A percentile compares a stretch with the other conserved stretches of the same genome.
phyloP scores from a whole-genome alignment of 37 sponge, comb jelly and placozoan genomes.

The Halichondria panicea region DNA sequence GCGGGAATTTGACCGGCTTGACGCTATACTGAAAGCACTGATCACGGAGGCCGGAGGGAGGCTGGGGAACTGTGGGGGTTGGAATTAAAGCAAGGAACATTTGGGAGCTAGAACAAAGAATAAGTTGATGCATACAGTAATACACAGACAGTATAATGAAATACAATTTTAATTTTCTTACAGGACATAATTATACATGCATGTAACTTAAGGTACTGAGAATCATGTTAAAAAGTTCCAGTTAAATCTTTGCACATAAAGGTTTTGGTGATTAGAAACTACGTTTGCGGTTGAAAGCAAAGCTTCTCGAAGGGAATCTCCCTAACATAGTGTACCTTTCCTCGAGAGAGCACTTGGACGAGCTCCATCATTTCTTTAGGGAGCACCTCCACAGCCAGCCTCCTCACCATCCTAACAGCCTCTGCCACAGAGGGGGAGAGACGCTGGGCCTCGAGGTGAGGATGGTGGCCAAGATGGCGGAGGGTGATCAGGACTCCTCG shows the following conservation, averaged over 20 bases:
- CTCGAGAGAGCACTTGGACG: background rate
- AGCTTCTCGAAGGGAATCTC: no score
- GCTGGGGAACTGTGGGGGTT: no score
- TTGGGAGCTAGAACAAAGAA: no score
- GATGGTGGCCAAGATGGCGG: constrained; percentile 6
- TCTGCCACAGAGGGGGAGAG: constrained; percentile 8
- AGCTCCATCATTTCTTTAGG: constrained; percentile 9
- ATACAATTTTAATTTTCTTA: no score
- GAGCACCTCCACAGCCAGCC: background rate
- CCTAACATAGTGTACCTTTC: constrained; percentile 6
- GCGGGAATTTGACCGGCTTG: background rate
- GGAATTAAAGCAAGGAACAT: no score
- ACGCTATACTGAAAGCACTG: constrained; percentile 16
- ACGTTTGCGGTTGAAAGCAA: background rate
- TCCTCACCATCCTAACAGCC: constrained; percentile 4
- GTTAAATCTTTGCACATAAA: background rate
- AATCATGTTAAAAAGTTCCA: no score
- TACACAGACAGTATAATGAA: no score
- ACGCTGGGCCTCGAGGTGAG: constrained; percentile 2
- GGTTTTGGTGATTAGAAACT: background rate
- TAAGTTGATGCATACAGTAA: no score
- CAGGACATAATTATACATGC: no score
- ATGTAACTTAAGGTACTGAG: no score
- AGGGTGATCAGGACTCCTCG: background rate
- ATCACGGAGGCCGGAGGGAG: background rate